Evolutionary conservation across 2,888 invertebrate genomes (phyloP).

Genomic region (Hydraecia micacea): DNA sequence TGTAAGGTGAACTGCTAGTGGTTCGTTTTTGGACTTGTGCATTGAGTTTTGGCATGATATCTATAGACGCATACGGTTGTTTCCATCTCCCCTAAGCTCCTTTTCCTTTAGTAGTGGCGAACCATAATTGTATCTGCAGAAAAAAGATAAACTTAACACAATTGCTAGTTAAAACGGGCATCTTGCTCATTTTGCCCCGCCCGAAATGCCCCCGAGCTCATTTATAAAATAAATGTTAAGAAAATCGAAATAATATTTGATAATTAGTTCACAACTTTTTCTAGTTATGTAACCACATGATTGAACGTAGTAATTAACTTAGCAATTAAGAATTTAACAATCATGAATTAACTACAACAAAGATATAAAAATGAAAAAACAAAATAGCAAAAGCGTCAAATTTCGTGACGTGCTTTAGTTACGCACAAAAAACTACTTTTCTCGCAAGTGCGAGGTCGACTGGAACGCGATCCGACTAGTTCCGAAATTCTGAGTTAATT

Average conservation of each 20-base stretch:
- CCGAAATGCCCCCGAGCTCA: background rate
- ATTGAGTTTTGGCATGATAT: background rate
- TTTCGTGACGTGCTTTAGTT: background rate
- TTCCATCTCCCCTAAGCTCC: background rate
- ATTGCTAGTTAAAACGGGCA: background rate
- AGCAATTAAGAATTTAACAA: background rate
- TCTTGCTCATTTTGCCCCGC: background rate
- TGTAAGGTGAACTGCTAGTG: background rate
- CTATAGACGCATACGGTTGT: background rate
- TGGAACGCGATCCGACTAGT: background rate
- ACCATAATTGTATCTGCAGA: constrained; percentile 5
- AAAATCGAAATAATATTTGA: background rate
- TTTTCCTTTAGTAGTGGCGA: constrained; percentile 5
- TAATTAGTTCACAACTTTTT: background rate
- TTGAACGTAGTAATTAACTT: background rate
- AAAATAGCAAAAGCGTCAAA: background rate
- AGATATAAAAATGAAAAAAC: background rate
- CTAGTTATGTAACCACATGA: background rate
- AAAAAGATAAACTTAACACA: background rate
- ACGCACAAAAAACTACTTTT: background rate
- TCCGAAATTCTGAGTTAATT: background rate
- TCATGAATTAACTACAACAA: background rate
- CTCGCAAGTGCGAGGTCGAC: background rate
- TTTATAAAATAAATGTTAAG: background rate
- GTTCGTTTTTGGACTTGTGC: background rate